Conservation (phyloP, 1,140 invertebrate species). For the Nomia melanderi region DNA sequence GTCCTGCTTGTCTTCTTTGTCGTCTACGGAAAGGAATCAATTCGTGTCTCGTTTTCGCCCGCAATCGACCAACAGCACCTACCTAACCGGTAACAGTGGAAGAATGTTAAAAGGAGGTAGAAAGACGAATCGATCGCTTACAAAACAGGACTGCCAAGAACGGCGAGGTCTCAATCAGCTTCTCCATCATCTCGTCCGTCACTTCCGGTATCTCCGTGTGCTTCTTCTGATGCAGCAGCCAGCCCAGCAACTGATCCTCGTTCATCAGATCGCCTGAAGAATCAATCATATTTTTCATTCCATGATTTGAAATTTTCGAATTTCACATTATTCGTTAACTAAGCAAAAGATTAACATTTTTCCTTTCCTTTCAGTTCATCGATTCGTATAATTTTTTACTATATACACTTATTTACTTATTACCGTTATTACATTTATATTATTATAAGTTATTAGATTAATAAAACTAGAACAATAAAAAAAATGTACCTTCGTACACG, state of each 20-base stretch:
- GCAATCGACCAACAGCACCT: constrained; percentile 49
- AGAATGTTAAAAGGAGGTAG: constrained; percentile 64
- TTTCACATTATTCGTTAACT: too few species aligned
- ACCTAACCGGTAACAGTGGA: constrained; percentile 62
- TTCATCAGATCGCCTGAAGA: constrained; percentile 90
- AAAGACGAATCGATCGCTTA: constrained; percentile 82
- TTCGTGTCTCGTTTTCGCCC: constrained; percentile 53
- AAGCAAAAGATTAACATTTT: too few species aligned
- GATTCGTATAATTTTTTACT: too few species aligned
- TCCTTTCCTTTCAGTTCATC: too few species aligned
- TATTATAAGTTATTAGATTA: too few species aligned
- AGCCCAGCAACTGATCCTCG: constrained; percentile 93
- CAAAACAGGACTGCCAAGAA: constrained; percentile 93
- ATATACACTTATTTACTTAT: too few species aligned
- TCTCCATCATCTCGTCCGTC: constrained; percentile 96
- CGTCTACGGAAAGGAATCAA: constrained; percentile 83
- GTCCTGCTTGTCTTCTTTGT: constrained; percentile 94
- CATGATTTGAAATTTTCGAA: too few species aligned
- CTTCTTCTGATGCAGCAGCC: constrained; percentile 93
- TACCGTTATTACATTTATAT: too few species aligned
- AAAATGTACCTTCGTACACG: constrained; percentile 89
- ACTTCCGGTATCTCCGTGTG: constrained; percentile 96
- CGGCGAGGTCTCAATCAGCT: constrained; percentile 89
- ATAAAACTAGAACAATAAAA: too few species aligned
- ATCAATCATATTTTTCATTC: neutral